Evolutionary conservation across 2,888 invertebrate genomes (phyloP), one percentile per base, ranked within the genome.

Genomic region (Lithophane leautieri): DNA sequence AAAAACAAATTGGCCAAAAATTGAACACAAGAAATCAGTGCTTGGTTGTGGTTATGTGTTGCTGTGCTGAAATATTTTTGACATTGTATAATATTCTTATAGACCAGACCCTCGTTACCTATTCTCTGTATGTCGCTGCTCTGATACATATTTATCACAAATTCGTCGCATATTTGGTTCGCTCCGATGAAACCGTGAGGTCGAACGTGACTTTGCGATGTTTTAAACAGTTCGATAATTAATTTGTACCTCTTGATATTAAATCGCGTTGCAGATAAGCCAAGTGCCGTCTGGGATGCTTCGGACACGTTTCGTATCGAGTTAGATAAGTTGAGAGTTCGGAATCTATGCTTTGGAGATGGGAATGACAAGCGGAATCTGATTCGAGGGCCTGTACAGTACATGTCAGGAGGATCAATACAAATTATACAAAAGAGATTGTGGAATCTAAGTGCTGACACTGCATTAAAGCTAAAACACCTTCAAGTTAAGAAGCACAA

Each of bases 141-240:
- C 19, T 70, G 44, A 56, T 44, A 47, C 54, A 61, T 82, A 76
- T 80, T 79, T 79, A 58, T 75, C 19, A 76, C 67, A 73, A 78
- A 79, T 79, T 73, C n/a, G 66, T 58, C 42, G 42, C 82, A 73
- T 83, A 82, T 86, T 88, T 82, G 85, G 81, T 62, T 65, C 62
- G 76, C 66, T 66, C 42, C 62, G 54, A 66, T 66, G 65, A 69
- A 58, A 66, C 28, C 19, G 54, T 68, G 61, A 81, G 82, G 83
- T 75, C 78, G 78, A 40, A 82, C 88, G 86, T 86, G 86, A 79
- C 82, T 77, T 79, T 40, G 47, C 66, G 58, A 28, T 50, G 65
- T 76, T 78, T 85, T 19, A 40, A 69, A 52, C 73, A 70, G 47
- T 72, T 47, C 66, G 50, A 58, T 70, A 44, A 63, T 76, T 62